A percentile compares a stretch with the other conserved stretches of the same genome.
Conservation (phyloP, 2,797 vertebrate genomes). For the Hirundo rustica region DNA sequence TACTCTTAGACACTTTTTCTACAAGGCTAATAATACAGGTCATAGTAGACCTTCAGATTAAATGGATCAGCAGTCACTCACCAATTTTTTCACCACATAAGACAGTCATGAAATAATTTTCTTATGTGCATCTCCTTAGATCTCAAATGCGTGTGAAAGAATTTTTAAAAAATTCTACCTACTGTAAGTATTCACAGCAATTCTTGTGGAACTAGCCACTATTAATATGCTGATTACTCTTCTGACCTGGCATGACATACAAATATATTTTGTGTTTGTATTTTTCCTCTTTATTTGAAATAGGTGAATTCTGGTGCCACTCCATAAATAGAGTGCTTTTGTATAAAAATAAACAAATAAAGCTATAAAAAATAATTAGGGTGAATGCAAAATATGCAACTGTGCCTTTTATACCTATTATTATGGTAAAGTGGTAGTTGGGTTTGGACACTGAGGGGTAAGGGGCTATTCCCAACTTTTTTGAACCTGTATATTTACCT, state of each 20-base stretch:
- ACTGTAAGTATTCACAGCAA: slow-evolving; percentile 78
- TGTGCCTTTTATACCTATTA: slow-evolving; percentile 99
- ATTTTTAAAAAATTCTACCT: slow-evolving; percentile 59
- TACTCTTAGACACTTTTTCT: slow-evolving; percentile 77
- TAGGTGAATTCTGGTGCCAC: slow-evolving; percentile 88
- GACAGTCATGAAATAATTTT: slow-evolving; percentile 69
- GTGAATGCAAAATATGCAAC: slow-evolving; percentile 99
- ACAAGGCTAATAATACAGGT: slow-evolving; percentile 72
- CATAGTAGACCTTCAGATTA: slow-evolving; percentile 61
- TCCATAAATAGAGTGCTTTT: slow-evolving; percentile 96
- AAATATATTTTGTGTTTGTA: slow-evolving; percentile 81
- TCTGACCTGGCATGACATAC: slow-evolving; percentile 82
- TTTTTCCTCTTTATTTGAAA: slow-evolving; percentile 79
- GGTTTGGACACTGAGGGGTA: slow-evolving; percentile 83
- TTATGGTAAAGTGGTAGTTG: slow-evolving; percentile 89
- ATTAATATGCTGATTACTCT: slow-evolving; percentile 79
- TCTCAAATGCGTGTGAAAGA: slow-evolving; percentile 74
- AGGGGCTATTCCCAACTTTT: slow-evolving; percentile 84
- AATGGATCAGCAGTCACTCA: slow-evolving; percentile 69
- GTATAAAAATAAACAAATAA: slow-evolving; percentile 79
- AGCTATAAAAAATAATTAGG: slow-evolving; percentile 78
- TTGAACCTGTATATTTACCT: slow-evolving; percentile 82
- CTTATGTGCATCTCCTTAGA: slow-evolving; percentile 74
- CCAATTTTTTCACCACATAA: slow-evolving; percentile 68
- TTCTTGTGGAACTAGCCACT: slow-evolving; percentile 79